phyloP scores from a whole-genome alignment of 2,113 vertebrate species.

The Gallinago paraguaiae region DNA sequence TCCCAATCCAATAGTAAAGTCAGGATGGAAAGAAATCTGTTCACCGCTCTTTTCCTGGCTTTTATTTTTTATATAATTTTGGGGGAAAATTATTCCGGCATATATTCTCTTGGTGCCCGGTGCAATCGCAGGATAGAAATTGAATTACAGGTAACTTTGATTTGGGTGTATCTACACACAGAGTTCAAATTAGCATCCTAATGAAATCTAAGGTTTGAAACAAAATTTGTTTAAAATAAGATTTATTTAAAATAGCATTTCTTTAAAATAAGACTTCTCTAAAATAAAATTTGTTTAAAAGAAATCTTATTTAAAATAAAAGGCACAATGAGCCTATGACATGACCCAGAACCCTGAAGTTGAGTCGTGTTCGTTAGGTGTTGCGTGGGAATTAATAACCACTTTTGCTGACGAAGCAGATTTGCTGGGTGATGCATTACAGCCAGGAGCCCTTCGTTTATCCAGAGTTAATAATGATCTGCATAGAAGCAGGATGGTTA shows the following conservation, averaged over 20 bases:
- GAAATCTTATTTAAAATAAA: neutral
- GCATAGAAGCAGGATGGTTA: neutral
- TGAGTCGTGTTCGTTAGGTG: rapidly evolving
- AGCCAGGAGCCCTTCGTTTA: neutral
- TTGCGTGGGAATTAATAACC: neutral
- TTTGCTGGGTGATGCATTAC: neutral
- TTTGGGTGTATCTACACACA: neutral
- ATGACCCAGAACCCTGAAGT: neutral
- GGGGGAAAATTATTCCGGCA: rapidly evolving
- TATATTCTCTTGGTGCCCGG: too few relatives aligned
- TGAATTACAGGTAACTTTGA: neutral
- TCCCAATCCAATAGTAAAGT: neutral
- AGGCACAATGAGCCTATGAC: rapidly evolving
- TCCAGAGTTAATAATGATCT: neutral
- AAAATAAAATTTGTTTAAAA: neutral
- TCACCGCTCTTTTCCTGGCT: neutral
- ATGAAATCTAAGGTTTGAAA: too few relatives aligned
- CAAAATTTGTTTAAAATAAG: neutral
- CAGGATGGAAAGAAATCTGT: neutral
- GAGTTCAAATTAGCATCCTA: neutral
- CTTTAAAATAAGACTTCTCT: neutral
- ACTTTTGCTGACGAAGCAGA: neutral
- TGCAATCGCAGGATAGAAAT: neutral
- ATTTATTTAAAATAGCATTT: neutral
- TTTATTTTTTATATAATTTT: neutral